A percentile compares a stretch with the other conserved stretches of the same genome.
These are phyloP conservation scores for Heliothis virescens DNA, from an alignment of 1,140 invertebrate genomes.

Conservation along the genomic window DNA sequence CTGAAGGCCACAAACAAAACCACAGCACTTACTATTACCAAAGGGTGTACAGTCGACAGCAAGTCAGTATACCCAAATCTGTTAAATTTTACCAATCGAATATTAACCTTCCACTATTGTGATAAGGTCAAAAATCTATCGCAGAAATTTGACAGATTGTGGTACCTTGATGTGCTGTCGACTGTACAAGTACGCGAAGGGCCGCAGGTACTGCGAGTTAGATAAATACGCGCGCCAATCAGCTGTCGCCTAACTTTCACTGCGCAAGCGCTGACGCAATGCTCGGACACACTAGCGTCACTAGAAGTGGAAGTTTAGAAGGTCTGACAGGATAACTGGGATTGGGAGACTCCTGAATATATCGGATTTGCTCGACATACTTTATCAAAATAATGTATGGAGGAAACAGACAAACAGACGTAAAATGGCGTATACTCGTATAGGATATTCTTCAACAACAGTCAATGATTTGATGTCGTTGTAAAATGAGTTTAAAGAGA, in stretches of 20 bases:
- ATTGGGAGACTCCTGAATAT: neutral
- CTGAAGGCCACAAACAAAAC: conserved; percentile 16
- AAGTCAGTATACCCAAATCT: too few relatives aligned
- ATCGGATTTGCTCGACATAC: neutral
- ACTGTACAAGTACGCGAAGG: conserved; percentile 53
- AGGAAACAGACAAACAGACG: too few relatives aligned
- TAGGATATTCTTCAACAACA: too few relatives aligned
- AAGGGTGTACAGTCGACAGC: neutral
- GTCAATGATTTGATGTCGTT: too few relatives aligned
- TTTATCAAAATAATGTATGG: too few relatives aligned
- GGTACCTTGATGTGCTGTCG: too few relatives aligned
- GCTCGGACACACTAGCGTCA: conserved; percentile 9
- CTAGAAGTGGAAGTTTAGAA: neutral
- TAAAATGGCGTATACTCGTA: too few relatives aligned
- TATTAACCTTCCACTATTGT: too few relatives aligned
- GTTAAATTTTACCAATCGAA: too few relatives aligned
- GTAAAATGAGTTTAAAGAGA: too few relatives aligned
- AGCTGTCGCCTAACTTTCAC: conserved; percentile 50
- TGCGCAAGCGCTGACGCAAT: conserved; percentile 52
- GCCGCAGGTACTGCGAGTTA: conserved; percentile 26
- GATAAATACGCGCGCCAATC: conserved; percentile 46
- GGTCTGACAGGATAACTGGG: neutral
- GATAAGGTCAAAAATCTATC: too few relatives aligned
- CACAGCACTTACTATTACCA: conserved; percentile 3
- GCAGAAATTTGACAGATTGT: too few relatives aligned